These are phyloP conservation scores for Hiodon alosoides DNA, from an alignment of 2,113 vertebrate species.

Conservation along the genomic window DNA sequence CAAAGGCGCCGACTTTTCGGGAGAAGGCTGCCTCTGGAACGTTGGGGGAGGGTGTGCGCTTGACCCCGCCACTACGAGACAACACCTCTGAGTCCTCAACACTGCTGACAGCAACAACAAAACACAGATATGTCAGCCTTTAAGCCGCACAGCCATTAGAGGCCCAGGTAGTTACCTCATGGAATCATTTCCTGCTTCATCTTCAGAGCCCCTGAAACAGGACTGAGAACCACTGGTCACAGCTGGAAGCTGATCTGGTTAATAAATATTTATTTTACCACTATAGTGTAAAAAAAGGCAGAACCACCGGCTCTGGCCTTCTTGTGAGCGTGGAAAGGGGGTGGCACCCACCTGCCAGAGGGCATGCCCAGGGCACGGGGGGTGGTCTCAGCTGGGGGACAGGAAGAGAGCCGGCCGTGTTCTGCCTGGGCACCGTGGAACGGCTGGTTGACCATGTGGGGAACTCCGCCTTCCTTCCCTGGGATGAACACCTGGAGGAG, in stretches of 20 bases:
- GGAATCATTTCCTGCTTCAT: not conserved
- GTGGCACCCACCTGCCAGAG: conserved; percentile 64
- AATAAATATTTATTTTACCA: too few relatives aligned
- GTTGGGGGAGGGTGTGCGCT: conserved; percentile 69
- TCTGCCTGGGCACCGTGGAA: conserved; percentile 74
- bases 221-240: too few relatives aligned
- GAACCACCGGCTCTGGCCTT: too few relatives aligned
- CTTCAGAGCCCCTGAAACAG: too few relatives aligned
- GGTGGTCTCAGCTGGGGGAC: conserved; percentile 58
- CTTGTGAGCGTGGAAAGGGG: too few relatives aligned
- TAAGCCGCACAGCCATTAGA: not conserved
- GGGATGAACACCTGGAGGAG: conserved; percentile 64
- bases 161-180: not conserved
- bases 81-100: conserved; percentile 71
- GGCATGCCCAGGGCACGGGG: conserved; percentile 65
- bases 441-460: conserved; percentile 67
- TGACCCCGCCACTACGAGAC: conserved; percentile 70
- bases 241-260: too few relatives aligned
- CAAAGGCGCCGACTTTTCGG: conserved; percentile 92
- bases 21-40: conserved; percentile 77
- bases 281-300: too few relatives aligned
- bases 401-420: conserved; percentile 60
- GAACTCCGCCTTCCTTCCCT: conserved; percentile 81
- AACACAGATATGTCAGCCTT: not conserved
- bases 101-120: conserved; percentile 39